Conservation (phyloP, 1,140 invertebrate genomes). For the Nixonia krombeini region DNA sequence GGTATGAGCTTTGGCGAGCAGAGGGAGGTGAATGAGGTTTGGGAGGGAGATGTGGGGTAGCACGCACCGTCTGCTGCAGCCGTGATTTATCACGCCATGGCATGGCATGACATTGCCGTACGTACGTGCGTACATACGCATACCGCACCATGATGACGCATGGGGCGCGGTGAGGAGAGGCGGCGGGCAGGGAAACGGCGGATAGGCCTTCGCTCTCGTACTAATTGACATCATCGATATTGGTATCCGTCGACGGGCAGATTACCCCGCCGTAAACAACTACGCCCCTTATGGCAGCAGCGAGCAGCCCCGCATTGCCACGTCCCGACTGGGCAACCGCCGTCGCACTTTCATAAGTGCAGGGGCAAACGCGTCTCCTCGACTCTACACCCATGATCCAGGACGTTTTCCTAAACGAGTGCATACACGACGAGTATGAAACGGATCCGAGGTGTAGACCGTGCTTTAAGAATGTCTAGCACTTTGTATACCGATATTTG, state of each 20-base stretch:
- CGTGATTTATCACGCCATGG: conserved; percentile 69
- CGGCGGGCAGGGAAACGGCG: conserved; percentile 24
- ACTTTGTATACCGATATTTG: too few relatives aligned
- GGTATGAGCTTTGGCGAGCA: too few relatives aligned
- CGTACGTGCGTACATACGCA: conserved; percentile 60
- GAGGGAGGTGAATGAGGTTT: too few relatives aligned
- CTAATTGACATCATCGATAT: conserved; percentile 73
- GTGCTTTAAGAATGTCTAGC: too few relatives aligned
- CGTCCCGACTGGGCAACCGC: conserved; percentile 42
- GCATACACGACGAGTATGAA: too few relatives aligned
- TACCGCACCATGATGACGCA: conserved; percentile 67
- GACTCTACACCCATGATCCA: not conserved
- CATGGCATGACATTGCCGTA: conserved; percentile 54
- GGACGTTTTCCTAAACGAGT: not conserved
- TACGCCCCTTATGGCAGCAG: conserved; percentile 52
- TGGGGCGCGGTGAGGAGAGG: conserved; percentile 40
- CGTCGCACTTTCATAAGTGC: conserved; percentile 50
- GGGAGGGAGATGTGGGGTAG: conserved; percentile 50
- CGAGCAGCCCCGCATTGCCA: conserved; percentile 35
- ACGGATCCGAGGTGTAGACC: too few relatives aligned
- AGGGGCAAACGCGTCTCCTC: not conserved
- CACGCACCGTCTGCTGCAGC: conserved; percentile 66
- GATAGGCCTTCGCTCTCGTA: conserved; percentile 59
- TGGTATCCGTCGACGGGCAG: conserved; percentile 70
- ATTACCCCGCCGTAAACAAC: conserved; percentile 71